Evolutionary conservation across 1,140 invertebrate genomes (phyloP), one percentile per base, ranked within the genome.

Genomic region (Bombus waltoni): DNA sequence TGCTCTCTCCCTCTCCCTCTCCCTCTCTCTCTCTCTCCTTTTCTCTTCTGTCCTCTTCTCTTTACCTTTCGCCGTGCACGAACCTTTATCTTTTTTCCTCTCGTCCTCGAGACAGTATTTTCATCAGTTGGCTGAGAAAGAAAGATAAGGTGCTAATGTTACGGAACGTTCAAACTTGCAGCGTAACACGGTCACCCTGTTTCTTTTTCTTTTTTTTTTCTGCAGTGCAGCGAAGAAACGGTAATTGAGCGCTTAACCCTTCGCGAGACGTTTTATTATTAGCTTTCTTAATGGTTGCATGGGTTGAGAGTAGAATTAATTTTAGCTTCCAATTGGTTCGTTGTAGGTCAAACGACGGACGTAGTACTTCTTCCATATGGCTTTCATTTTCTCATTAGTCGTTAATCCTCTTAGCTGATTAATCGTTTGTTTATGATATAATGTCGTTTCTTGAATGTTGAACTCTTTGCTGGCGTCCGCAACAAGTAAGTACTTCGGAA

Each of bases 61-160:
- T 10, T 2, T 18, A 10, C 13, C 28, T 13, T 10, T 40, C 38
- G 18, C 22, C 9, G 47, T 53, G 47, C 47, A 2, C 68, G 35
- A 11, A 11, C 57, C 57, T 47, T 85, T 77, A 77, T 75, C 81
- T 44, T 44, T 75, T 90, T 76, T 79, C 80, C 57, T 75, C 57
- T 76, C 81, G n/a, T 40, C 44, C 74, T 25, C 32, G 47, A 70
- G 59, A 86, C 65, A 83, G 90, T 91, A 92, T 92, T 92, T 90
- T 44, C 89, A 86, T 76, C 76, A 84, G 87, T 89, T 82, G 88
- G 86, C 85, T 88, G 88, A 87, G 81, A 73, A 85, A 87, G 87
- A 88, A 89, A 92, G 93, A 93, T 93, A 93, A 93, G 92, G 88
- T 87, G 88, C 88, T 93, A 93, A 93, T 93, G 91, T 92, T 90